These are phyloP conservation scores for Phthorimaea operculella DNA, from an alignment of 1,140 invertebrate species.

Conservation along the genomic window DNA sequence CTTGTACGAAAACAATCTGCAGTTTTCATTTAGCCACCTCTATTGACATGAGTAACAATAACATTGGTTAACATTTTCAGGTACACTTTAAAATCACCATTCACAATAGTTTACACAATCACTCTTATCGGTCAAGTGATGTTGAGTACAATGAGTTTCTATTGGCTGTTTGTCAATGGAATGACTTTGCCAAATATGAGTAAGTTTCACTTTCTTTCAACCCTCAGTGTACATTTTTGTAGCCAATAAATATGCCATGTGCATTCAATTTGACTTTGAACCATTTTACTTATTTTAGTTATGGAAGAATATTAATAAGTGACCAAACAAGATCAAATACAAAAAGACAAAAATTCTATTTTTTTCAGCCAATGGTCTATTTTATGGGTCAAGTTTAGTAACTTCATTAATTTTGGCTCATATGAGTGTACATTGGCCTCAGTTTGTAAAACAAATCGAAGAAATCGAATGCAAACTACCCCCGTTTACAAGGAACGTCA, in stretches of 20 bases:
- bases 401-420: slow-evolving; percentile 19
- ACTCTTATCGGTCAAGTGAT: slow-evolving; percentile 21
- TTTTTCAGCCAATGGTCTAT: slow-evolving; percentile 25
- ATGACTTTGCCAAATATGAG: slow-evolving; percentile 23
- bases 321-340: too few species aligned
- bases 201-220: too few species aligned
- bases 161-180: slow-evolving; percentile 20
- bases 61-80: slow-evolving; percentile 10
- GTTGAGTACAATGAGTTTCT: slow-evolving; percentile 19
- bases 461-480: slow-evolving; percentile 24
- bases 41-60: too few species aligned
- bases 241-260: too few species aligned
- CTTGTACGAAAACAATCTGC: too few species aligned
- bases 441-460: slow-evolving; percentile 18
- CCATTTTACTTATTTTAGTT: too few species aligned
- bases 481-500: slow-evolving; percentile 16
- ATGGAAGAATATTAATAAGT: too few species aligned
- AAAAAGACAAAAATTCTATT: too few species aligned
- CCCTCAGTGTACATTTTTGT: too few species aligned
- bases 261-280: too few species aligned
- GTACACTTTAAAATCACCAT: slow-evolving; percentile 17
- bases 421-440: slow-evolving; percentile 21
- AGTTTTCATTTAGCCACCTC: too few species aligned
- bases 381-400: slow-evolving; percentile 26
- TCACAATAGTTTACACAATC: slow-evolving; percentile 16